Percentiles rank a stretch among this genome's conserved stretches.
Evolutionary conservation across 2,888 invertebrate species (phyloP).

Genomic region (Hirtodrosophila duncani): DNA sequence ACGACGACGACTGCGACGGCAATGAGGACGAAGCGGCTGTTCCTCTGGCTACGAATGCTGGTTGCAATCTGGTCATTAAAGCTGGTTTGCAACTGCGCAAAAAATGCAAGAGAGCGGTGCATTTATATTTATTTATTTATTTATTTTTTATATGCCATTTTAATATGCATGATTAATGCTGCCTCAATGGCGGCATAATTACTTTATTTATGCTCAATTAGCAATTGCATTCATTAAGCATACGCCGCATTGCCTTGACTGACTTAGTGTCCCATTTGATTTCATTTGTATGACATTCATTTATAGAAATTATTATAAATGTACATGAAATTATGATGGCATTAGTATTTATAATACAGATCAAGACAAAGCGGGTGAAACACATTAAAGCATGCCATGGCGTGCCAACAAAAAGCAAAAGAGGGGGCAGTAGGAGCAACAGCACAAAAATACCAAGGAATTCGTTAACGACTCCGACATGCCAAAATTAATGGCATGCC

Average conservation of each 20-base stretch:
- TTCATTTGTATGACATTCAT: constrained; percentile 30
- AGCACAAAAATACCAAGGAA: constrained; percentile 66
- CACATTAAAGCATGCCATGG: constrained; percentile 47
- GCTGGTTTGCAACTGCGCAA: neutral
- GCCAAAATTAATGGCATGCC: constrained; percentile 78
- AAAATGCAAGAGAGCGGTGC: constrained; percentile 3
- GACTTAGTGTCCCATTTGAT: neutral
- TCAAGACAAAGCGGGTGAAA: constrained; percentile 30
- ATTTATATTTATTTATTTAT: constrained; percentile 37
- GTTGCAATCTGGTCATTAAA: constrained; percentile 35
- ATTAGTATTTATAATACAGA: constrained; percentile 25
- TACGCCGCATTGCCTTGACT: constrained; percentile 28
- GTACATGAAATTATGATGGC: constrained; percentile 24
- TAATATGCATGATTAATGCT: constrained; percentile 26
- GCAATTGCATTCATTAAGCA: constrained; percentile 45
- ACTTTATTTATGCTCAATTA: constrained; percentile 56
- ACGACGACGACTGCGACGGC: constrained; percentile 19
- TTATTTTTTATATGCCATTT: constrained; percentile 23
- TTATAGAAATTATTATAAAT: no score
- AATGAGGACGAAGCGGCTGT: constrained; percentile 3
- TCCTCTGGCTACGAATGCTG: constrained; percentile 13
- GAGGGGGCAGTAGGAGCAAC: constrained; percentile 1
- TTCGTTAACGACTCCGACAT: constrained; percentile 77
- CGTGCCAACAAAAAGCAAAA: constrained; percentile 51
- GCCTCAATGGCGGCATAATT: constrained; percentile 45